Conservation (phyloP, 2,888 invertebrate species). For the Mesoligia furuncula region DNA sequence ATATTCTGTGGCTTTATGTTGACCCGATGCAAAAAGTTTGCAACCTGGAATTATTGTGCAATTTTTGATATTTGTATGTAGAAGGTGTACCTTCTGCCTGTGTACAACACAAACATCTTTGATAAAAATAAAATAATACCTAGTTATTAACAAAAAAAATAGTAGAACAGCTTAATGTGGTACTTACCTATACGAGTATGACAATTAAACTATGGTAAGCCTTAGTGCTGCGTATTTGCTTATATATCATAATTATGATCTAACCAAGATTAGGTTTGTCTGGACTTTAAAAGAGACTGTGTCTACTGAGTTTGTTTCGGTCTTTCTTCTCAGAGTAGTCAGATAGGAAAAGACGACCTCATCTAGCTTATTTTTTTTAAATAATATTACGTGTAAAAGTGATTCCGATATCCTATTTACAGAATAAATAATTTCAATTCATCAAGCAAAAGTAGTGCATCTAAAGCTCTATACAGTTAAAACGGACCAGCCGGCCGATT, state of each 20-base stretch:
- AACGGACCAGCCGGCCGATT: neutral
- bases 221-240: neutral
- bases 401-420: neutral
- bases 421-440: neutral
- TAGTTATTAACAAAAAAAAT: neutral
- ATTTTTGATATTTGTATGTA: constrained; percentile 67
- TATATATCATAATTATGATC: neutral
- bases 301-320: neutral
- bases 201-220: neutral
- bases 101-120: constrained; percentile 4
- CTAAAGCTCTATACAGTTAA: constrained; percentile 6
- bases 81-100: constrained; percentile 4
- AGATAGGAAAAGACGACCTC: neutral
- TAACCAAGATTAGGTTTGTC: neutral
- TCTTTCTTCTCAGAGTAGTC: neutral
- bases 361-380: neutral
- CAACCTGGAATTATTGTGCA: constrained; percentile 77
- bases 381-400: neutral
- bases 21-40: constrained; percentile 85
- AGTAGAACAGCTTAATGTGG: neutral
- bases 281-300: neutral
- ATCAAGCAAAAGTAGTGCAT: neutral
- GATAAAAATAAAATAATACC: constrained; percentile 1
- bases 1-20: constrained; percentile 88
- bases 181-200: constrained; percentile 2